Evolutionary conservation across 30 jellyfish, hydroid and myxozoan genomes (phyloP), one percentile per base, ranked within the genome.

Genomic region (Hydractinia echinata): DNA sequence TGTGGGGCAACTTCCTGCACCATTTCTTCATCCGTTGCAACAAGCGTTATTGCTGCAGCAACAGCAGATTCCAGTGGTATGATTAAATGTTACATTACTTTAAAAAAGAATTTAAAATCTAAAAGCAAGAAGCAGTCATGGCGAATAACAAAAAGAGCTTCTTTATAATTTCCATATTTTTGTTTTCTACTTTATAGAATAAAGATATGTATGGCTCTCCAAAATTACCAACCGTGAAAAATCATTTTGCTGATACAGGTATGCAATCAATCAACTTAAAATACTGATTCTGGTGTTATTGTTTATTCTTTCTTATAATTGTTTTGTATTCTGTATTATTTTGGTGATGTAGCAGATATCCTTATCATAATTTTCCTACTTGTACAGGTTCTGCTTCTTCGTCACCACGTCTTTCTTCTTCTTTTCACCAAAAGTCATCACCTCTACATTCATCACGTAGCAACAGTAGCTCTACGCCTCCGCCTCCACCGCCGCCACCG

Each of bases 31-130:
- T 77, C 98, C 98, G 48, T 79, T 92, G 54, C 98, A 92, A 61
- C 98, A 92, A 79, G 98, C 98, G 19, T 86, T 83, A 86, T 84
- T 92, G 21, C 79, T 92, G 8, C 96, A 87, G 89, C 96, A 92
- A 64, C 98, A 92, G 48, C 96, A 85, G 51, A 81, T 77, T 19
- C 89, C 76, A 13, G 76, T 68, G 54, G 76, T 76, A 20, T 51
- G 76, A 6, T 30, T 18, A 39, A 6, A 48, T 10, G 8, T 48
- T 73, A 2, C 73, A 58, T 58, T 30, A 30, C 2, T 30, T 30
- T 30, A 30, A 30, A 30, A 30, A 30, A 30, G 44, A 30, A 30
- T 30, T 30, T 30, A 30, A 30, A 30, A 30, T 30, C 44, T 30
- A 1, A 10, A 67, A 20, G 14, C 21, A 13, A 0, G 51, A 13